Evolutionary conservation across 2,797 vertebrate species (phyloP).

Genomic region (Darevskia mixta): DNA sequence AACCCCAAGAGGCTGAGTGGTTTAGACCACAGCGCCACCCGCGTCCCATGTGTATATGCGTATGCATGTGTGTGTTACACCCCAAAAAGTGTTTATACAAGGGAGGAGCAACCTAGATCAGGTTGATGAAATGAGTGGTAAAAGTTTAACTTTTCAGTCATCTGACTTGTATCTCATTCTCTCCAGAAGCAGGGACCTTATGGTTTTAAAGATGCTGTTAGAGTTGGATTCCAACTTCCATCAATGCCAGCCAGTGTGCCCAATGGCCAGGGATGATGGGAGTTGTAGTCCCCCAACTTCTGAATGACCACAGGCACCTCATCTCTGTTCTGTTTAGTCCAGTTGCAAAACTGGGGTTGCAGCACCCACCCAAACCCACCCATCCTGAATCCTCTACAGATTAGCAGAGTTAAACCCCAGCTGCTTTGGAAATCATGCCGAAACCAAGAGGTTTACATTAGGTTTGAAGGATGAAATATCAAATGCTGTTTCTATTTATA

Average conservation of each 20-base stretch:
- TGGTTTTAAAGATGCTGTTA: too few species aligned
- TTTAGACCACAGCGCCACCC: too few species aligned
- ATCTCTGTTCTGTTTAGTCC: background rate
- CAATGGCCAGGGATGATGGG: too few species aligned
- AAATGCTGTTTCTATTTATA: slow-evolving; percentile 43
- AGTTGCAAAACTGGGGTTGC: background rate
- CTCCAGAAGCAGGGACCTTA: background rate
- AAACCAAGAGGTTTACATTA: slow-evolving; percentile 46
- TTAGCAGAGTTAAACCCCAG: background rate
- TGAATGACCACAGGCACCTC: too few species aligned
- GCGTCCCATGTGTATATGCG: background rate
- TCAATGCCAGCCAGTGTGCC: too few species aligned
- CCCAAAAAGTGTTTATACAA: background rate
- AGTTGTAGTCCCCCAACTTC: too few species aligned
- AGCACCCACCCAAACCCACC: too few species aligned
- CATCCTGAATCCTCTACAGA: background rate
- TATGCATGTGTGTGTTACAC: background rate
- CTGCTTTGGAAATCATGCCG: slow-evolving; percentile 4
- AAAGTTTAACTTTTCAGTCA: background rate
- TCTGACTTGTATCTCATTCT: background rate
- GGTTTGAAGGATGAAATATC: slow-evolving; percentile 31
- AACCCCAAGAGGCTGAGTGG: too few species aligned
- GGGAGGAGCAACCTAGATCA: background rate
- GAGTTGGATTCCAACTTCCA: too few species aligned
- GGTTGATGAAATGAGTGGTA: background rate